A percentile compares a stretch with the other conserved stretches of the same genome.
Evolutionary conservation across 2,113 vertebrate species (phyloP).

Genomic region (Colius striatus): DNA sequence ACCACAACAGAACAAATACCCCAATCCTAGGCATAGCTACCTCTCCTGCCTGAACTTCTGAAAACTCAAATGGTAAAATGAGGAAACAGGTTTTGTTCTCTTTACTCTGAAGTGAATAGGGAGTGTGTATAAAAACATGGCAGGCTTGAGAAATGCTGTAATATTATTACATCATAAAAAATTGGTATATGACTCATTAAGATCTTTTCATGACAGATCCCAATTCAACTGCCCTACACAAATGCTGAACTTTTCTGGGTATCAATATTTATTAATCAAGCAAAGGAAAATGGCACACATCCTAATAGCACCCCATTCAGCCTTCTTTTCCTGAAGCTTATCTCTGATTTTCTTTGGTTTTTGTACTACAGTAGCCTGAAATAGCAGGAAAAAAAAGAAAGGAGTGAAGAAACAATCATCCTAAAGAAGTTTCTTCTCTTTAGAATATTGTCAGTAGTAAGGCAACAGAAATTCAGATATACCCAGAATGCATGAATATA

Average conservation of each 20-base stretch:
- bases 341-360: not conserved
- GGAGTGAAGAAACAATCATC: not conserved
- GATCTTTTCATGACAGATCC: not conserved
- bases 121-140: not conserved
- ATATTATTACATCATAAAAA: not conserved
- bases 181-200: not conserved
- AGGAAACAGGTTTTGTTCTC: not conserved
- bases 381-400: not conserved
- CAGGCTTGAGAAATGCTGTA: not conserved
- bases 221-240: not conserved
- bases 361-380: not conserved
- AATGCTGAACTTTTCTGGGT: not conserved
- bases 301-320: not conserved
- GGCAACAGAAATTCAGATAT: not conserved
- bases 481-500: not conserved
- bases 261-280: not conserved
- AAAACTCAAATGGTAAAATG: not conserved
- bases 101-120: not conserved
- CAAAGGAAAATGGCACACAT: not conserved
- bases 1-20: not conserved
- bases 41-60: not conserved
- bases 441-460: not conserved
- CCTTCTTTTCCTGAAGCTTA: not conserved
- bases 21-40: fast-evolving
- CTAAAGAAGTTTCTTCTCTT: not conserved